These are phyloP conservation scores for Drosophila fuyamai DNA, from an alignment of 1,140 invertebrate genomes.

Conservation along the genomic window DNA sequence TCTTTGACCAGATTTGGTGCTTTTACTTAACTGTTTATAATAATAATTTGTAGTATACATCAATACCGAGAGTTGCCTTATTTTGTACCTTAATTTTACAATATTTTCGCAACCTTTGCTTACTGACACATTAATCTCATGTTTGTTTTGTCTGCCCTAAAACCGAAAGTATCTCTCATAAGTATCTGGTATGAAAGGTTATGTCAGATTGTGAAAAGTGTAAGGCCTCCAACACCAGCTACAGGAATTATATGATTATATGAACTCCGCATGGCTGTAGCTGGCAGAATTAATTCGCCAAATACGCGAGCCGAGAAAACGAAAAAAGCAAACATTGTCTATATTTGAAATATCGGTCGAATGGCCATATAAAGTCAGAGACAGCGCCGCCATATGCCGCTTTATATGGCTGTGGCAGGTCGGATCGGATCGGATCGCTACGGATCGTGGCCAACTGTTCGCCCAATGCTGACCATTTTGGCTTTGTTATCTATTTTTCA, in stretches of 20 bases:
- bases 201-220: slow-evolving; percentile 61
- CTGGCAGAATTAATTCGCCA: slow-evolving; percentile 48
- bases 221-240: slow-evolving; percentile 51
- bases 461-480: slow-evolving; percentile 66
- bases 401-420: slow-evolving; percentile 64
- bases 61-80: too few species aligned
- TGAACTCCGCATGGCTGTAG: slow-evolving; percentile 27
- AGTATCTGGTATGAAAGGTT: slow-evolving; percentile 22
- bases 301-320: slow-evolving; percentile 39
- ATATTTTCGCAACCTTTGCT: not conserved
- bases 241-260: slow-evolving; percentile 50
- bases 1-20: too few species aligned
- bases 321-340: slow-evolving; percentile 38
- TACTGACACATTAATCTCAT: not conserved
- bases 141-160: slow-evolving; percentile 10
- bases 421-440: slow-evolving; percentile 34
- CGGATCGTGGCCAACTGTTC: slow-evolving; percentile 47
- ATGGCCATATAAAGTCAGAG: slow-evolving; percentile 67
- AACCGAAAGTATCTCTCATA: slow-evolving; percentile 17
- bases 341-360: slow-evolving; percentile 79
- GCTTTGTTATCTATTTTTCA: slow-evolving; percentile 36
- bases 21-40: too few species aligned
- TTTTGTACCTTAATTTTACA: too few species aligned
- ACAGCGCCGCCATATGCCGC: slow-evolving; percentile 39
- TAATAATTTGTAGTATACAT: too few species aligned